phyloP scores from a whole-genome alignment of 2,797 vertebrate species.

The Brachyrhaphis roseni region DNA sequence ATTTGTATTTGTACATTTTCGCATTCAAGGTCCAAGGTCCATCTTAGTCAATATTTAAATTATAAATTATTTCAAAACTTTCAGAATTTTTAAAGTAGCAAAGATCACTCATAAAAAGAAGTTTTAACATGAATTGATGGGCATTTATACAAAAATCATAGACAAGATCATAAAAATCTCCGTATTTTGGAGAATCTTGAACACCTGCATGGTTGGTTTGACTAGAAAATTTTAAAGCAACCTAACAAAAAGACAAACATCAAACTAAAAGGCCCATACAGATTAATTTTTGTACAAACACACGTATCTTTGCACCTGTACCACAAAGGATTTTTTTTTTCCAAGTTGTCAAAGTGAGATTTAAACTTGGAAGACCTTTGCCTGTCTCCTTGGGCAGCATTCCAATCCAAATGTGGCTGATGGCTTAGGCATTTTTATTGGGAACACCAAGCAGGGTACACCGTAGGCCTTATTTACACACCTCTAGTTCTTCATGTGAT shows the following conservation, averaged over 20 bases:
- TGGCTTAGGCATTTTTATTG: conserved; percentile 51
- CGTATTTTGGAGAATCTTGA: background rate
- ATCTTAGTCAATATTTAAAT: background rate
- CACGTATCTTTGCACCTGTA: background rate
- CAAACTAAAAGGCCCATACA: background rate
- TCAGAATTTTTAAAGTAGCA: background rate
- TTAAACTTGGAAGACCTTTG: conserved; percentile 33
- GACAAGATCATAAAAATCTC: background rate
- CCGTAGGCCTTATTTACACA: conserved; percentile 36
- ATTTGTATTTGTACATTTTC: background rate
- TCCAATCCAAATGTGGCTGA: conserved; percentile 33
- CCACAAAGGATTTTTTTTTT: background rate
- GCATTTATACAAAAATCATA: background rate
- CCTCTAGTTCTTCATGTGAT: conserved; percentile 58
- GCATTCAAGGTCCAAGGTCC: background rate
- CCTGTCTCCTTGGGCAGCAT: conserved; percentile 24
- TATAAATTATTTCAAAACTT: background rate
- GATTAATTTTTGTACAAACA: background rate
- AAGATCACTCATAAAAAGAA: background rate
- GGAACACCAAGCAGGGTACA: conserved; percentile 39
- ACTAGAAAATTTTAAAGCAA: background rate
- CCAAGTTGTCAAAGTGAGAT: conserved; percentile 46
- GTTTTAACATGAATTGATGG: background rate
- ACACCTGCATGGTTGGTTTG: background rate
- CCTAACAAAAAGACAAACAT: background rate